Evolutionary conservation across 2,797 vertebrate genomes (phyloP), one percentile per base, ranked within the genome.

Genomic region (Neomorphus geoffroyi): DNA sequence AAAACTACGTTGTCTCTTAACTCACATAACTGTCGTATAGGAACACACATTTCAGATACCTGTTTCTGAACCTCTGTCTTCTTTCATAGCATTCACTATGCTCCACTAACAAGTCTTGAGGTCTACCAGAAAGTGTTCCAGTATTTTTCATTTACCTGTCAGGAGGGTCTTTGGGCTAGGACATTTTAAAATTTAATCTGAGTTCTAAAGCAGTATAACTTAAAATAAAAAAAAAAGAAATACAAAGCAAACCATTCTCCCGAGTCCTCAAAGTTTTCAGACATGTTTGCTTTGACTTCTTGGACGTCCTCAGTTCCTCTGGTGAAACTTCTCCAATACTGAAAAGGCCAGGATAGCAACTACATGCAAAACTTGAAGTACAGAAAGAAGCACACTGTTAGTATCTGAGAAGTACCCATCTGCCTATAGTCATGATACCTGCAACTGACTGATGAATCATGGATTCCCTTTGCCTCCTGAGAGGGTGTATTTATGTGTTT

Each of bases 391-490:
- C 3, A 6, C 32, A 11, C 8, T 51, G 33, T 65, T 86, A 16
- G 37, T 73, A 46, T 54, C 13, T 33, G 43, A 73, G 90, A 33
- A 41, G 12, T 23, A 9, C 7, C 6, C 32, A 1, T 64, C 35
- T 80, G 39, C 12, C 58, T 43, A 7, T 0, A 0, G 27, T 81
- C 30, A 27, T 4, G 14, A 43, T 53, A 45, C 7, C 39, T 53
- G 13, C 32, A 83, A 18, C 21, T 70, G n/a, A 35, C 19, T 19
- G 39, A 88, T 0, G 3, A 60, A 70, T 43, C 23, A 37, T 33
- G 61, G 64, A 77, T 10, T 72, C 32, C 18, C 6, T 16, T 30
- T 69, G 26, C 18, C 14, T 45, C 35, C 54, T 3, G 2, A 83
- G 56, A 73, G 32, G 28, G 2, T 57, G 1, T 18, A 18, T 37